These are phyloP conservation scores for Anoplolepis gracilipes DNA, from an alignment of 1,140 invertebrate species.

Conservation along the genomic window DNA sequence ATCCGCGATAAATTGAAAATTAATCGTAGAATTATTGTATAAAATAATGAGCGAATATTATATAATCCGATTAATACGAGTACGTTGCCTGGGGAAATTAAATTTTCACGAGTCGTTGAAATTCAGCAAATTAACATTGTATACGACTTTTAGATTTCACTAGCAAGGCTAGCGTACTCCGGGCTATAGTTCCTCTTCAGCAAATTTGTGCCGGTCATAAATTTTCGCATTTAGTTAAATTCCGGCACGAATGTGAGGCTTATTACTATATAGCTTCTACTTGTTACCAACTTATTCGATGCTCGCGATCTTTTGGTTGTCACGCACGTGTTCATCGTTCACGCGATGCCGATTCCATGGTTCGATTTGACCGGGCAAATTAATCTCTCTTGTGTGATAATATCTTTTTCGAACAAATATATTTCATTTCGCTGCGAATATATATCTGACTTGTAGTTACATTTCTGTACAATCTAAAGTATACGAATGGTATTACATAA, in stretches of 20 bases:
- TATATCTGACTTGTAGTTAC: neutral
- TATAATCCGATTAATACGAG: neutral
- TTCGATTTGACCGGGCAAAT: neutral
- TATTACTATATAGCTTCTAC: too few species aligned
- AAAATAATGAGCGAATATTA: neutral
- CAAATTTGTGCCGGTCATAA: conserved; percentile 46
- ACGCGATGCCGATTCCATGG: neutral
- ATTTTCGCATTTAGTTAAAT: conserved; percentile 12
- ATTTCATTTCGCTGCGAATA: neutral
- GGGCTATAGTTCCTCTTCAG: neutral
- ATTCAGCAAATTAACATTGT: conserved; percentile 8
- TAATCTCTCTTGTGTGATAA: neutral
- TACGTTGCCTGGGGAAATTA: too few species aligned
- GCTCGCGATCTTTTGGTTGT: neutral
- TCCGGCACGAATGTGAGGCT: too few species aligned
- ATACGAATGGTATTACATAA: neutral
- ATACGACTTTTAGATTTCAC: neutral
- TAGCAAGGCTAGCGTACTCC: neutral
- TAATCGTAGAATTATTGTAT: neutral
- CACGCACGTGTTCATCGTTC: neutral
- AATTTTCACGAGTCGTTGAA: conserved; percentile 17
- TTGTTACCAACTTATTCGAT: too few species aligned
- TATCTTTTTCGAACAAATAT: neutral
- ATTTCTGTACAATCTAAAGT: neutral
- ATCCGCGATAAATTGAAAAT: neutral